Conservation (phyloP, 1,140 invertebrate species). For the Anastrepha ludens region DNA sequence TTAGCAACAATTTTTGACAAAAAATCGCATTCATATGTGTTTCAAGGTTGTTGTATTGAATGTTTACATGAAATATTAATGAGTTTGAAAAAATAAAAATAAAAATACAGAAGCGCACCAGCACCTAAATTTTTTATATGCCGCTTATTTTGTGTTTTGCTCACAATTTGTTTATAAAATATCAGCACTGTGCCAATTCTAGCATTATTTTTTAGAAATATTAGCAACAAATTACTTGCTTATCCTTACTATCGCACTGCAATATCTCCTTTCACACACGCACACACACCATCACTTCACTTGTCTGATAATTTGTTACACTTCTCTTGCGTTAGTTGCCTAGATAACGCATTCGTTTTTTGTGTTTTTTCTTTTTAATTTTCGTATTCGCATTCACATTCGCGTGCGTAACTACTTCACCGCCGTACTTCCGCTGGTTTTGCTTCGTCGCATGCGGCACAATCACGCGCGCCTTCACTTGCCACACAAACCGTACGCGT, state of each 20-base stretch:
- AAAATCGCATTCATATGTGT: too few relatives aligned
- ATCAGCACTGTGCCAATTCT: too few relatives aligned
- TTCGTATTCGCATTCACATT: constrained; percentile 1
- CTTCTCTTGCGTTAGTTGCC: not conserved
- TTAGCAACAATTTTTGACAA: too few relatives aligned
- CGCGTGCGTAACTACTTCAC: not conserved
- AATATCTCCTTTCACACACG: too few relatives aligned
- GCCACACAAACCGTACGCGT: constrained; percentile 46
- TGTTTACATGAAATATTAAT: too few relatives aligned
- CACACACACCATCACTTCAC: too few relatives aligned
- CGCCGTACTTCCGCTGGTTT: constrained; percentile 14
- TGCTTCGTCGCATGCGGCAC: constrained; percentile 1
- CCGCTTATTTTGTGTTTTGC: not conserved
- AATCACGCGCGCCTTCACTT: constrained; percentile 21
- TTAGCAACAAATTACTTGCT: too few relatives aligned
- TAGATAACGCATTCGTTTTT: not conserved
- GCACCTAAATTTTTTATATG: not conserved
- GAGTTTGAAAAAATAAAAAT: too few relatives aligned
- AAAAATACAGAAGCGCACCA: not conserved
- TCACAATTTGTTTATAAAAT: not conserved
- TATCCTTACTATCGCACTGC: too few relatives aligned
- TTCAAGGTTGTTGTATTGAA: too few relatives aligned
- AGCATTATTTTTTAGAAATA: too few relatives aligned
- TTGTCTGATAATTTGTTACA: not conserved
- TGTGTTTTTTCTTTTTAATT: not conserved